Conservation (phyloP, 2,888 invertebrate species). For the Apamea crenata region DNA sequence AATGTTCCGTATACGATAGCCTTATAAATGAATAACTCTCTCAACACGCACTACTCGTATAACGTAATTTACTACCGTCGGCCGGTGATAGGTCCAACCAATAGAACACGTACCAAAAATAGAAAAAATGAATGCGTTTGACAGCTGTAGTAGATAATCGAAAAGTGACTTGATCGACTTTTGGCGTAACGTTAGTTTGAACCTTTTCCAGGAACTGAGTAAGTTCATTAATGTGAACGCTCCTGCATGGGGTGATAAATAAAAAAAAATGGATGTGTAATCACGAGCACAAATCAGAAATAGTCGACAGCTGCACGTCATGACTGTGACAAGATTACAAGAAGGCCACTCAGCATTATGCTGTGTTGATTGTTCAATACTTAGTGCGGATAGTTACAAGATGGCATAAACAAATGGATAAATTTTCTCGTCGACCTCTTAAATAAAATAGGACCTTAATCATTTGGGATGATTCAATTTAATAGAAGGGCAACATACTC, state of each 20-base stretch:
- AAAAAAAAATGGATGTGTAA: neutral
- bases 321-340: neutral
- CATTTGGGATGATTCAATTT: conserved; percentile 11
- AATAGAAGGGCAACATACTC: neutral
- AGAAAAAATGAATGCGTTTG: neutral
- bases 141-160: conserved; percentile 11
- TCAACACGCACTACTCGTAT: neutral
- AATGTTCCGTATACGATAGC: conserved; percentile 25
- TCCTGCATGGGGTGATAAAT: too few relatives aligned
- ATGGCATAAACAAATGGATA: neutral
- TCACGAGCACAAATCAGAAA: neutral
- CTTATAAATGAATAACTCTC: conserved; percentile 40
- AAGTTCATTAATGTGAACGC: neutral
- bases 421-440: neutral
- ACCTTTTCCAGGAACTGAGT: conserved; percentile 7
- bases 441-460: neutral
- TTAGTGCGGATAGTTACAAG: neutral
- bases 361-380: neutral
- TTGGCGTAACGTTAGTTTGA: conserved; percentile 17
- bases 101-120: conserved; percentile 18
- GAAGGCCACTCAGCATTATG: neutral
- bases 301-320: neutral
- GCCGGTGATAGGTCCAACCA: neutral
- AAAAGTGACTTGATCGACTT: conserved; percentile 16
- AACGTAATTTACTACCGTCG: conserved; percentile 9